Base-by-base conservation (phyloP, 2,888 invertebrate genomes). In the Tromatobia lineatoria region DNA sequence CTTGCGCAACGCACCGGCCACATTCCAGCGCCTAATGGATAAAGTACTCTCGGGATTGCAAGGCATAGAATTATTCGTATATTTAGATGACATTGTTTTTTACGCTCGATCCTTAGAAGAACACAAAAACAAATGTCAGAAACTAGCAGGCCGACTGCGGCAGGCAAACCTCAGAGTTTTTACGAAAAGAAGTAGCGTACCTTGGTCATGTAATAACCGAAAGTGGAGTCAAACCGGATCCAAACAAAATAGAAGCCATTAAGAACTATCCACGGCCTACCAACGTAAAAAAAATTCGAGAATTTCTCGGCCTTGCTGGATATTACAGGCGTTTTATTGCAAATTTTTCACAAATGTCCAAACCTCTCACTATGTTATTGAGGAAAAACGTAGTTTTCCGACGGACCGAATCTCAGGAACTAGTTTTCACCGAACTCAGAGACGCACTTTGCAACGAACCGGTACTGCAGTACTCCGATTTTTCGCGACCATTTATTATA, bases 281-380 rank as follows among this genome's bases (percentile, higher is more conserved):
- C 15, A 83, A 61, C 20, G 67, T 78, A 0, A 88, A 80, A 47
- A 86, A 88, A 66, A 80, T 89, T 2, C 89, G 88, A 82, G 69
- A 80, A 38, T 92, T 91, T 52, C 52, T 91, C 25, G 92, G 92
- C 54, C 80, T 91, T 50, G 78, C 86, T 0, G 90, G 90, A 0
- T 93, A 92, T 78, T 93, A 93, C 54, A 66, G 92, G 0, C 42
- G 77, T 1, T 85, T 85, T 11, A 80, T 85, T 7, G 29, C 59
- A 18, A 67, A 80, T 18, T 85, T 85, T 66, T 80, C 84, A 10
- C 29, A 61, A 64, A 54, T 84, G 23, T 82, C 85, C 1, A 80
- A 61, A 47, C 86, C 86, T 10, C 50, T 86, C 6, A 86, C 82
- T 0, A 66, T 69, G 25, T 29, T 84, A 2, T 50, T 84, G 13